Evolutionary conservation across 2,797 vertebrate genomes (phyloP).

Genomic region (Anguilla megastoma): DNA sequence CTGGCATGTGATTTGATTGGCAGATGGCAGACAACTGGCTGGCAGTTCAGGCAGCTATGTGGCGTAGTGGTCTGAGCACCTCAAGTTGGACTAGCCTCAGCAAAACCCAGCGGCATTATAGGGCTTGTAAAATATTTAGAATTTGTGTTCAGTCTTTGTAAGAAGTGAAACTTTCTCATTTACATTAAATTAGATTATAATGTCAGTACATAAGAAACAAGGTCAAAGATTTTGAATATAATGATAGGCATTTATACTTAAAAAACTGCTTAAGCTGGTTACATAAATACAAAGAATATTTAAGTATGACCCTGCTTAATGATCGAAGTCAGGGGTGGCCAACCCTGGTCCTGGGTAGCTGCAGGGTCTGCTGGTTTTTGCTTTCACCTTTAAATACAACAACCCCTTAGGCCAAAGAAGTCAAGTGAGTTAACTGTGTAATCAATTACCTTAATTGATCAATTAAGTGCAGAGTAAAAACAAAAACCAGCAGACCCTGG

Average conservation of each 20-base stretch:
- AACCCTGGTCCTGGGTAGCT: too few relatives aligned
- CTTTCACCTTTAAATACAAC: too few relatives aligned
- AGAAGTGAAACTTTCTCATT: not conserved
- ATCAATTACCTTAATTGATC: too few relatives aligned
- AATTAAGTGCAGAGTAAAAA: too few relatives aligned
- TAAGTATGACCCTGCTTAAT: not conserved
- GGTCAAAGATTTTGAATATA: not conserved
- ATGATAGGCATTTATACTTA: not conserved
- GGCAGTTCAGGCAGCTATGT: not conserved
- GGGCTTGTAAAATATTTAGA: not conserved
- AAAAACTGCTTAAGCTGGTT: not conserved
- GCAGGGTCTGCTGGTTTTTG: too few relatives aligned
- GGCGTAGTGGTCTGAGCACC: not conserved
- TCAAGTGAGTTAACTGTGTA: too few relatives aligned
- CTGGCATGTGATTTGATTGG: not conserved
- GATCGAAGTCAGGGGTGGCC: not conserved
- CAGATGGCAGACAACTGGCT: not conserved
- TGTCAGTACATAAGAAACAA: not conserved
- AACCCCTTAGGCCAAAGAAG: too few relatives aligned
- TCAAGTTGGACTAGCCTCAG: not conserved
- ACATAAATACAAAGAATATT: not conserved
- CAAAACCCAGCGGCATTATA: not conserved
- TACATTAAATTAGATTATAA: not conserved
- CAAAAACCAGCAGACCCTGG: too few relatives aligned
- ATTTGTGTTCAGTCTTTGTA: not conserved